phyloP scores from a whole-genome alignment of 1,140 invertebrate genomes.

The Holcopasites calliopsidis region DNA sequence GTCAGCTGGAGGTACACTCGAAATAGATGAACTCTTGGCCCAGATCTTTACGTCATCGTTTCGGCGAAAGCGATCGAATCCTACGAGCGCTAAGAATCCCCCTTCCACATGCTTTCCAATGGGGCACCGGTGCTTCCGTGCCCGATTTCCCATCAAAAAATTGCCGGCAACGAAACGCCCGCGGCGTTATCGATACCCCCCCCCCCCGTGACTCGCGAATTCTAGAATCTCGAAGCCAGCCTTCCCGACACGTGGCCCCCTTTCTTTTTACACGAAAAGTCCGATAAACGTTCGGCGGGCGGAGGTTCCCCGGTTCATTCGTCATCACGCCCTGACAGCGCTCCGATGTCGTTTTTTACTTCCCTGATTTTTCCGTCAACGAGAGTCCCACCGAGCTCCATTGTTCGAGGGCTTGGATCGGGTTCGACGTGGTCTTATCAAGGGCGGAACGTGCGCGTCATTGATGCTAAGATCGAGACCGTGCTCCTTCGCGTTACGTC shows the following conservation, averaged over 20 bases:
- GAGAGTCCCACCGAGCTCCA: background rate
- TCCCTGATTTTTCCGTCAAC: background rate
- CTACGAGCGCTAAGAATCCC: conserved; percentile 39
- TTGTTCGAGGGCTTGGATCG: background rate
- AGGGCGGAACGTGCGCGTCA: background rate
- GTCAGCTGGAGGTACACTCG: conserved; percentile 73
- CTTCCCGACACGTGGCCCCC: conserved; percentile 19
- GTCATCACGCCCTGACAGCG: conserved; percentile 44
- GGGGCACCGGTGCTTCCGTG: background rate
- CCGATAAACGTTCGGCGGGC: conserved; percentile 55
- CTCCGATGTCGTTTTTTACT: conserved; percentile 28
- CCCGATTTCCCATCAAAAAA: conserved; percentile 37
- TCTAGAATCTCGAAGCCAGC: conserved; percentile 29
- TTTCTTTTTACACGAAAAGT: conserved; percentile 45
- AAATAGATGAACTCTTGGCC: conserved; percentile 80
- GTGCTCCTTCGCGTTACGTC: background rate
- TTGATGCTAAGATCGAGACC: background rate
- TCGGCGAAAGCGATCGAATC: conserved; percentile 47
- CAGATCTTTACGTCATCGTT: conserved; percentile 68
- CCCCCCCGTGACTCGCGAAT: conserved; percentile 5
- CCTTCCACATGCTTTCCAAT: background rate
- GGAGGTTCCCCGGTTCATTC: conserved; percentile 55
- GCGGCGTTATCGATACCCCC: conserved; percentile 31
- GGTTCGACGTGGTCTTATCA: conserved; percentile 4
- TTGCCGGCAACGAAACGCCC: conserved; percentile 43